These are phyloP conservation scores for Labia minor DNA, from an alignment of 2,888 invertebrate genomes.

Conservation along the genomic window DNA sequence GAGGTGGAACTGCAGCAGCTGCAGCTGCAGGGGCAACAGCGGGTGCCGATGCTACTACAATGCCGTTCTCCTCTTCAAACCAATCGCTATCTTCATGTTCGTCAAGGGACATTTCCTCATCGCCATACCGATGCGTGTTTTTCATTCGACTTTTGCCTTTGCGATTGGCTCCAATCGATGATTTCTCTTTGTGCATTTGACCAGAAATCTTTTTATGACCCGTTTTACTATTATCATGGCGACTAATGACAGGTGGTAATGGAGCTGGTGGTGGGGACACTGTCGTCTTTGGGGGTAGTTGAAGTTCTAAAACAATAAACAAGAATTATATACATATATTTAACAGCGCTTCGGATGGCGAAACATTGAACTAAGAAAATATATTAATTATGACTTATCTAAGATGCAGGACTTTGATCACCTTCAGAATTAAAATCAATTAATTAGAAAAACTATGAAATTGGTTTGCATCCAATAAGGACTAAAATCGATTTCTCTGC, in stretches of 20 bases:
- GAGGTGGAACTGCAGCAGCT: not conserved
- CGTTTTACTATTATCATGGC: not conserved
- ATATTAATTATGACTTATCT: too few relatives aligned
- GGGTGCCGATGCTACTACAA: not conserved
- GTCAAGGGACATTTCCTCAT: not conserved
- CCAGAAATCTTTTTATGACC: slow-evolving; percentile 20
- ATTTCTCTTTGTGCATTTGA: slow-evolving; percentile 20
- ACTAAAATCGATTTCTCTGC: too few relatives aligned
- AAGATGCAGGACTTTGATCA: too few relatives aligned
- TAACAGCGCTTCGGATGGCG: too few relatives aligned
- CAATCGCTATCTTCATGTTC: slow-evolving; percentile 16
- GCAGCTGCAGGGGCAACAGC: slow-evolving; percentile 15
- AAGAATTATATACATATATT: not conserved
- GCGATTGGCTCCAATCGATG: slow-evolving; percentile 15
- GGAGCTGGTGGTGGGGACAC: slow-evolving; percentile 20
- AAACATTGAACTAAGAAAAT: too few relatives aligned
- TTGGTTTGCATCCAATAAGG: too few relatives aligned
- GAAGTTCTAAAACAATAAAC: slow-evolving; percentile 22
- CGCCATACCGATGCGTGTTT: not conserved
- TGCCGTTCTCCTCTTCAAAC: slow-evolving; percentile 16
- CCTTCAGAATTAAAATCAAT: too few relatives aligned
- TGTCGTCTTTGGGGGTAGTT: slow-evolving; percentile 25
- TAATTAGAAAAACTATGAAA: too few relatives aligned
- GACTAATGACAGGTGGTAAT: not conserved
- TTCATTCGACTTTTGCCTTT: slow-evolving; percentile 21